Evolutionary conservation across 2,113 vertebrate species (phyloP).

Genomic region (Hemichromis elongatus): DNA sequence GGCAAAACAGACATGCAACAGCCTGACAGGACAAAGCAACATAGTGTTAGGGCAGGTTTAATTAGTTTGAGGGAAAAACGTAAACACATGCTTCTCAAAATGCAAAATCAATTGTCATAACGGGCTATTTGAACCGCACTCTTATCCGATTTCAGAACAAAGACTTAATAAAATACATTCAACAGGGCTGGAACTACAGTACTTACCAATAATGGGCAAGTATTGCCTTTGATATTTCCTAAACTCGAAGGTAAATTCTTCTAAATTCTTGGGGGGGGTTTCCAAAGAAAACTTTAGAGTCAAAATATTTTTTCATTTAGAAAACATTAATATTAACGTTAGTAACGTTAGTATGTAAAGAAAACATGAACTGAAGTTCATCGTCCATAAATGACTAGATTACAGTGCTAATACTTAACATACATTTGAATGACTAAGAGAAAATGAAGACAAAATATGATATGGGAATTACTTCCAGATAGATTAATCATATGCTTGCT

Average conservation of each 20-base stretch:
- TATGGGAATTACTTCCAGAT: slow-evolving; percentile 11
- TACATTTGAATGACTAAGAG: slow-evolving; percentile 12
- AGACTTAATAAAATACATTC: neutral
- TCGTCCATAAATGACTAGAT: neutral
- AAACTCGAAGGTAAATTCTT: neutral
- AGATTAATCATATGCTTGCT: slow-evolving; percentile 46
- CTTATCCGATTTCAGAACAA: neutral
- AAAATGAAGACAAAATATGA: slow-evolving; percentile 55
- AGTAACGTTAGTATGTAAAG: neutral
- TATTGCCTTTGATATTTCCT: neutral
- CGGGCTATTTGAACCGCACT: neutral
- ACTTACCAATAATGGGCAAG: neutral
- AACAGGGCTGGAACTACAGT: neutral
- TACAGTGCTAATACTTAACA: neutral
- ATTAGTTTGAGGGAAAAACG: neutral
- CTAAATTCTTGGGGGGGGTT: neutral
- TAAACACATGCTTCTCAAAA: slow-evolving; percentile 14
- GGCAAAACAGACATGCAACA: slow-evolving; percentile 35
- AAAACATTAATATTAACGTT: neutral
- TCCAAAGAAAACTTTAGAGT: neutral
- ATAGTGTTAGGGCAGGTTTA: neutral
- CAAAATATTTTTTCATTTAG: neutral
- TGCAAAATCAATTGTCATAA: slow-evolving; percentile 41
- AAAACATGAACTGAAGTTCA: neutral
- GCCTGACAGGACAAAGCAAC: neutral